Evolutionary conservation across 2,113 vertebrate genomes (phyloP), one percentile per base, ranked within the genome.

Genomic region (Cynocephalus volans): DNA sequence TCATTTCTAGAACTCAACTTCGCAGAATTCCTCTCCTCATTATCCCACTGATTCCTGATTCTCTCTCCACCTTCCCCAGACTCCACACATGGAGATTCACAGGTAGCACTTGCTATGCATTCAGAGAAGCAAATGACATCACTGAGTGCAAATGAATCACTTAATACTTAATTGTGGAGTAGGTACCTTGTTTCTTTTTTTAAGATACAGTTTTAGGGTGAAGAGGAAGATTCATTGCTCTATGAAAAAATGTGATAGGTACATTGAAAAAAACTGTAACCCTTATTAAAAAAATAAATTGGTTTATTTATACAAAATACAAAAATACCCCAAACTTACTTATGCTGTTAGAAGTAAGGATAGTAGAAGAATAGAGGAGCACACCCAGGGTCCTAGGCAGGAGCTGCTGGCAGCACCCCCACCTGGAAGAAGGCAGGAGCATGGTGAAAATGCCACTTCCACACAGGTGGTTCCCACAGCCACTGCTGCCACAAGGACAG

Each of bases 1-100:
- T 88, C 45, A 85, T 69, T 97, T 94, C 62, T 79, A 77, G 48
- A 85, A 77, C 10, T 41, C 36, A 93, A 56, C 5, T 21, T 11
- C 6, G 62, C 17, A 95, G 95, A 94, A 93, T 45, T 95, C 1
- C 45, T 94, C 48, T 45, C 17, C 48, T 5, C 4, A n/a, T 9
- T 23, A 18, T 64, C 64, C 82, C 73, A 69, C 60, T 64, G 62
- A 50, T 60, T 48, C 72, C 45, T 65, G 72, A 83, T 52, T 45
- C 58, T 31, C 50, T 36, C 18, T 33, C 36, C 14, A 56, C 28
- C 64, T 82, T 28, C 58, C 1, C 11, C 31, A n/a, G 41, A 41
- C 41, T 41, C 31, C 21, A 65, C 79, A 69, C 1, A 1, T 36
- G 17, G n/a, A 79, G 54, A 23, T 8, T 23, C 12, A 54, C 12